Percentiles rank a stretch among this genome's conserved stretches.
phyloP scores from a whole-genome alignment of 2,888 invertebrate species.

The Lasioglossum zephyrum region DNA sequence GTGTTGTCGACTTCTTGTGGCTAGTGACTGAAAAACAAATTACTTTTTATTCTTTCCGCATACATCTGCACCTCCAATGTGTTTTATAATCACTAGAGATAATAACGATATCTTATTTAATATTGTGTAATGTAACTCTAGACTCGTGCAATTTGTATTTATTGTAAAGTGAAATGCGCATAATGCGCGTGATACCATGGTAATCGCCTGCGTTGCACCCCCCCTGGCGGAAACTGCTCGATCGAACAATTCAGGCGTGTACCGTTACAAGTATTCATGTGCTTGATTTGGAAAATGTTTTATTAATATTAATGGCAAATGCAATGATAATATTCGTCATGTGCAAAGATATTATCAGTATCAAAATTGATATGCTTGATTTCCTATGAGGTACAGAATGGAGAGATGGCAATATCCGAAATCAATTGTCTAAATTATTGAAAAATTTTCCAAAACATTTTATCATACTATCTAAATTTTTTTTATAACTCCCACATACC shows the following conservation, averaged over 20 bases:
- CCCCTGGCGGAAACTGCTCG: background rate
- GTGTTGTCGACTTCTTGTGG: background rate
- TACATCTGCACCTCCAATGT: background rate
- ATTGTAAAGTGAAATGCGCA: background rate
- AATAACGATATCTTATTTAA: background rate
- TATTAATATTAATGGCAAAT: background rate
- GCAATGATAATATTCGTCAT: background rate
- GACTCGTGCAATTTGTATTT: background rate
- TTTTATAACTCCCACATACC: background rate
- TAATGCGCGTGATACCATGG: slow-evolving; percentile 4
- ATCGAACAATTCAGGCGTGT: background rate
- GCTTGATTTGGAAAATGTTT: background rate
- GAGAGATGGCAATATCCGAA: background rate
- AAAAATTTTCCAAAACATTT: background rate
- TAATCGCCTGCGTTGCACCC: slow-evolving; percentile 5
- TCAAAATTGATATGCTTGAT: background rate
- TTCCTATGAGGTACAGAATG: background rate
- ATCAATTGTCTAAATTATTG: background rate
- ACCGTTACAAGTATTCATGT: background rate
- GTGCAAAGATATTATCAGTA: background rate
- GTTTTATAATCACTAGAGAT: background rate
- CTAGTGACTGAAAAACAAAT: background rate
- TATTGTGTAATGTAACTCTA: background rate
- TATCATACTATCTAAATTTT: background rate
- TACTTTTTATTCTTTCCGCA: background rate